Percentiles rank a stretch among this genome's conserved stretches.
Conservation (phyloP, 2,797 vertebrate genomes). For the Sebastes vulpes region DNA sequence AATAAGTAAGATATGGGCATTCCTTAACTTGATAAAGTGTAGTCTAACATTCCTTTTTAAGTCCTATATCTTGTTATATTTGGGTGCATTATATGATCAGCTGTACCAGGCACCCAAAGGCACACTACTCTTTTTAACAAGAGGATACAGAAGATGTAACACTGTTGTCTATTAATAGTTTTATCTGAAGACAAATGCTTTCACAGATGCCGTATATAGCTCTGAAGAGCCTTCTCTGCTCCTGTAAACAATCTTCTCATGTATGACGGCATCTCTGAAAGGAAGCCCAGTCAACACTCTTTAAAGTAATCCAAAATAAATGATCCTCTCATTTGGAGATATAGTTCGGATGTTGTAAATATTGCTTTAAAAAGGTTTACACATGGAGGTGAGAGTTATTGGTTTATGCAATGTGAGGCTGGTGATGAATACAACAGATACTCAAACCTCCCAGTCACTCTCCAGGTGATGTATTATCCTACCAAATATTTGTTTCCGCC, state of each 20-base stretch:
- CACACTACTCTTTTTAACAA: constrained; percentile 22
- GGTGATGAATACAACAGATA: constrained; percentile 29
- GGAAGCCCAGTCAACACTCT: constrained; percentile 48
- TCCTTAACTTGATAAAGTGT: constrained; percentile 29
- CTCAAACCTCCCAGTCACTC: constrained; percentile 2
- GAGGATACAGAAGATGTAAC: constrained; percentile 26
- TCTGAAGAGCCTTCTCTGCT: constrained; percentile 34
- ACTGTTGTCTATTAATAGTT: constrained; percentile 34
- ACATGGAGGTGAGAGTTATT: constrained; percentile 71
- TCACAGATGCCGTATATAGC: constrained; percentile 26
- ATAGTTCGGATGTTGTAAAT: constrained; percentile 64
- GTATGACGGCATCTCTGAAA: constrained; percentile 50
- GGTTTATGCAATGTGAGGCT: constrained; percentile 54
- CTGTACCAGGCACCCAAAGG: constrained; percentile 29
- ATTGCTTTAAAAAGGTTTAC: constrained; percentile 73
- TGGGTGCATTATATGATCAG: constrained; percentile 27
- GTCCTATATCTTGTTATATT: constrained; percentile 22
- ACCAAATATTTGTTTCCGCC: constrained; percentile 26
- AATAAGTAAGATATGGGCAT: constrained; percentile 5
- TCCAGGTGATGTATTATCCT: constrained; percentile 22
- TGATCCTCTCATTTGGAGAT: constrained; percentile 36
- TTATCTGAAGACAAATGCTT: constrained; percentile 45
- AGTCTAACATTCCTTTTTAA: constrained; percentile 12
- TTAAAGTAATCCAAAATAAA: constrained; percentile 52
- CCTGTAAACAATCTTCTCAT: constrained; percentile 55